Evolutionary conservation across 1,140 invertebrate species (phyloP), one percentile per base, ranked within the genome.

Genomic region (Danaus melanippus): DNA sequence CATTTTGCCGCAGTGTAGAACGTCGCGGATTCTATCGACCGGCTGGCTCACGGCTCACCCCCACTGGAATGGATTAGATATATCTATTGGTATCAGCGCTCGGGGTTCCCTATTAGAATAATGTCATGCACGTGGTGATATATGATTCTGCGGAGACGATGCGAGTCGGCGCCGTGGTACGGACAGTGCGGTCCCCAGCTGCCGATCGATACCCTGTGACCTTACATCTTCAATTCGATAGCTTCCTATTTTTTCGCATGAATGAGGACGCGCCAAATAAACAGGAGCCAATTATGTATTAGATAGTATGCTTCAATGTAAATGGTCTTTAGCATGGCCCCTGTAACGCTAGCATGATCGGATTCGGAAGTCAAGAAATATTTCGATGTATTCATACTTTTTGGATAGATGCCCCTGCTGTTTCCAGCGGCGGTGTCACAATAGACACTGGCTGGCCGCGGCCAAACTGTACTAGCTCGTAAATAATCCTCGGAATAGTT

Each of bases 1-100:
- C 64, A 54, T 56, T 79, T 79, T 83, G 73, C 79, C 79, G 79
- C 79, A 83, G 71, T 76, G 71, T 75, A 71, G 67, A 32, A 64
- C 62, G 60, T 66, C 71, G 65, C 69, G 62, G 65, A 58, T 75
- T 74, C 73, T 69, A 83, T 83, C 77, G 77, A 78, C 79, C 76
- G 71, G 74, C 58, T 50, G 63, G 64, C 62, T 64, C 65, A 68
- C 21, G 21, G 21, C 21, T 32, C 57, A 62, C 52, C 62, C 55
- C 43, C 57, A 52, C 46, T 48, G 39, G 41, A 47, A 52, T 47
- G 49, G 44, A 51, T 49, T 51, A 58, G 56, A 39, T 51, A 47
- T 12, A 11, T 12, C 8, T 50, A 12, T 32, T 5, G 21, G 21
- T 32, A 32, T 32, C 21, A 32, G 21, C 21, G 21, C 21, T 32